Base-by-base conservation (phyloP, 2,113 vertebrate genomes). In the Brienomyrus longianalis region DNA sequence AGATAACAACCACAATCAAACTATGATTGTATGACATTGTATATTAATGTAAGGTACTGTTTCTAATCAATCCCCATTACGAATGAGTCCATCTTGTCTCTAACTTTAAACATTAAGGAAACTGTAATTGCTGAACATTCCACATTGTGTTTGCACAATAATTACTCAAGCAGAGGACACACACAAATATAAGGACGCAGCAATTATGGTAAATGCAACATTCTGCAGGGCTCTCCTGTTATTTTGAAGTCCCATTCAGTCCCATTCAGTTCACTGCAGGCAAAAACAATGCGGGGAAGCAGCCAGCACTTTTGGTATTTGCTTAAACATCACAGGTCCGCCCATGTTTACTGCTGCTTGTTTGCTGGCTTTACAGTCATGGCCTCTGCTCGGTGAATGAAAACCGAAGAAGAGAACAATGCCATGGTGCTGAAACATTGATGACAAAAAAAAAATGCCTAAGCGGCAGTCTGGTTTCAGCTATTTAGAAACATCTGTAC, bases 1-100 rank as follows among this genome's bases (percentile, higher is more conserved):
- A 15, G 27, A 15, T 77, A 15, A 35, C n/a, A 54, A 31, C 62
- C 27, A 74, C 3, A 74, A 31, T 70, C 27, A 31, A 74, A 74
- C 3, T 84, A 84, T 84, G 9, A 19, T 85, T 8, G n/a, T 89
- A 91, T 92, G 91, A 74, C 90, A 88, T 88, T 39, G 54, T 86
- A 52, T 89, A 89, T 74, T 92, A 92, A 62, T 90, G 52, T 86
- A 86, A 66, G 4, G 89, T 89, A 88, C 89, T 87, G 80, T 90
- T 89, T 35, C 31, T 90, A 91, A 92, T 90, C 90, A 90, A 88
- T 90, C 31, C 48, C 90, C 91, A 13, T 77, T 77, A 17, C 45
- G 8, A 50, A 93, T 91, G 90, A 91, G 91, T 87, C 83, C 48
- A 89, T 93, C 27, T 92, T 90, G 90, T 90, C 88, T 89, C 90